phyloP scores from a whole-genome alignment of 2,113 vertebrate genomes.

The Mola mola region DNA sequence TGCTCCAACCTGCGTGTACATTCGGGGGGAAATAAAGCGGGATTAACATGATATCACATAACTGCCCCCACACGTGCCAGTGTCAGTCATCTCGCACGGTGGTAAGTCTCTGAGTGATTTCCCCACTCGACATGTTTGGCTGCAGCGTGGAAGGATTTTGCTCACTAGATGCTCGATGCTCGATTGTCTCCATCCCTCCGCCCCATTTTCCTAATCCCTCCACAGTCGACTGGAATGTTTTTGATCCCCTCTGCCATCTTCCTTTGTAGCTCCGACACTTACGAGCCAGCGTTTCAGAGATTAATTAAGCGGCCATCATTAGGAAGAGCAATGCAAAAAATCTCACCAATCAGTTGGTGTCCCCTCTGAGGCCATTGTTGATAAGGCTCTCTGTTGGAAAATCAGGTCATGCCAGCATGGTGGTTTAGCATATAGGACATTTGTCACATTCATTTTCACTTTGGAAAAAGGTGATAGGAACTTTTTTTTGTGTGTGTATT shows the following conservation, averaged over 20 bases:
- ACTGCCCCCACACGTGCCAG: slow-evolving; percentile 45
- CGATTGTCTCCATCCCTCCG: slow-evolving; percentile 35
- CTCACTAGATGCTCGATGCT: slow-evolving; percentile 38
- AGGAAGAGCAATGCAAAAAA: slow-evolving; percentile 44
- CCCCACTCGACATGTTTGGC: slow-evolving; percentile 39
- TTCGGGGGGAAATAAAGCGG: slow-evolving; percentile 34
- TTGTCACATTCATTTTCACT: slow-evolving; percentile 15
- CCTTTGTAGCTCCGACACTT: slow-evolving; percentile 43
- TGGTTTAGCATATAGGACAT: slow-evolving; percentile 27
- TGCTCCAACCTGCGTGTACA: background rate
- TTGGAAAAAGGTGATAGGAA: too few species aligned
- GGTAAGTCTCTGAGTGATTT: slow-evolving; percentile 35
- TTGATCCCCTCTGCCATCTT: slow-evolving; percentile 60
- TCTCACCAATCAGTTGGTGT: slow-evolving; percentile 64
- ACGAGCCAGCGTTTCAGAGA: slow-evolving; percentile 35
- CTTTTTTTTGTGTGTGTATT: too few species aligned
- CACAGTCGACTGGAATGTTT: slow-evolving; percentile 47
- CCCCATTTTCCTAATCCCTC: slow-evolving; percentile 65
- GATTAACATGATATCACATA: slow-evolving; percentile 64
- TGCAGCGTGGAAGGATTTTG: slow-evolving; percentile 52
- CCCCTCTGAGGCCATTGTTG: slow-evolving; percentile 61
- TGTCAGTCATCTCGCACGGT: slow-evolving; percentile 43
- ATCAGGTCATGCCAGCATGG: slow-evolving; percentile 64
- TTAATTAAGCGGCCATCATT: slow-evolving; percentile 65
- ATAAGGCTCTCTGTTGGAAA: slow-evolving; percentile 56